Evolutionary conservation across 1,140 invertebrate genomes (phyloP).

Genomic region (Diorhabda sublineata): DNA sequence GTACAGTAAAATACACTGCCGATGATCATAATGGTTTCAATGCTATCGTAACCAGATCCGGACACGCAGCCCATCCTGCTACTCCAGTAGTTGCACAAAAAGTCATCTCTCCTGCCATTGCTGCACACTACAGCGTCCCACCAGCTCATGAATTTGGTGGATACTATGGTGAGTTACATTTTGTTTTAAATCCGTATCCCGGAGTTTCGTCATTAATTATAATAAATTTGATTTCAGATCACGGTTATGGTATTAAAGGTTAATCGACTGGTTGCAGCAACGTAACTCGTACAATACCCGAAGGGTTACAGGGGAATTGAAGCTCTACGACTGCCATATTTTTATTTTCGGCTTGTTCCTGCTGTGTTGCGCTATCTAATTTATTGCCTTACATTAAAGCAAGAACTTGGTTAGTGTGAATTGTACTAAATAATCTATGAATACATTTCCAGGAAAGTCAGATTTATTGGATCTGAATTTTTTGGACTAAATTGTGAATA

Average conservation of each 20-base stretch:
- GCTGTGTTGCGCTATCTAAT: constrained; percentile 7
- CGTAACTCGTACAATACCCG: background rate
- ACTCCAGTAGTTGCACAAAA: constrained; percentile 13
- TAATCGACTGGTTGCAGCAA: no score
- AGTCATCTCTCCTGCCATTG: constrained; percentile 6
- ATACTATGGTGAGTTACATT: background rate
- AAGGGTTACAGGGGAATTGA: background rate
- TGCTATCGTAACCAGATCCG: constrained; percentile 23
- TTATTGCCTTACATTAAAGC: constrained; percentile 18
- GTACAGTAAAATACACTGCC: constrained; percentile 18
- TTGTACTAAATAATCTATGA: background rate
- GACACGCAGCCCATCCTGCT: constrained; percentile 22
- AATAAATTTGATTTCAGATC: constrained; percentile 1
- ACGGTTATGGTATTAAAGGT: background rate
- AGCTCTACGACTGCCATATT: background rate
- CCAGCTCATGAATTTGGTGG: constrained; percentile 8
- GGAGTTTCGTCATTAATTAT: background rate
- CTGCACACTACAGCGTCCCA: background rate
- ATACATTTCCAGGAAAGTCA: no score
- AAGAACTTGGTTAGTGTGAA: constrained; percentile 8
- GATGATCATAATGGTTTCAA: constrained; percentile 27
- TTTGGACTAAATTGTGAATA: background rate
- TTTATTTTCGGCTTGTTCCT: background rate
- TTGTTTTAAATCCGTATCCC: background rate
- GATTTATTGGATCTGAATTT: background rate